Evolutionary conservation across 2,797 vertebrate genomes (phyloP).

Genomic region (Intellagama lesueurii): DNA sequence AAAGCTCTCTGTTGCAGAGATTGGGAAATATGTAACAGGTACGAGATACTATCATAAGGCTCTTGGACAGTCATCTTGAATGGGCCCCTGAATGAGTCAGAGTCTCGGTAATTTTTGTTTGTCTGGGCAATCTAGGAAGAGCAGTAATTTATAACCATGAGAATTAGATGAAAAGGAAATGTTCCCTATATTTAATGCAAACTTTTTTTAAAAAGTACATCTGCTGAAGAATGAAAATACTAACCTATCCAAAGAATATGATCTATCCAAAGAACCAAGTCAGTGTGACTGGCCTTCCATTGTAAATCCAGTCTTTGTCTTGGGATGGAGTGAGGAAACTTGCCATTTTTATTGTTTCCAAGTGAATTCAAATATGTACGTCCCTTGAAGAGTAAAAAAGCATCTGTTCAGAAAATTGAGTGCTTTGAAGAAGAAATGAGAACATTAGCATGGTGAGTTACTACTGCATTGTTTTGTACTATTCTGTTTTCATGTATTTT

Average conservation of each 20-base stretch:
- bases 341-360: constrained; percentile 1
- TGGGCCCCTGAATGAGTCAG: neutral
- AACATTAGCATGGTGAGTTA: constrained; percentile 33
- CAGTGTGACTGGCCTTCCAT: neutral
- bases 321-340: neutral
- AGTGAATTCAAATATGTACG: neutral
- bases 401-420: constrained; percentile 18
- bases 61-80: neutral
- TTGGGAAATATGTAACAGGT: neutral
- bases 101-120: neutral
- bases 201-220: neutral
- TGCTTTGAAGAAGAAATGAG: constrained; percentile 38
- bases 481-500: constrained; percentile 11
- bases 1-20: neutral
- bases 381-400: neutral
- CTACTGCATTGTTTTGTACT: constrained; percentile 47
- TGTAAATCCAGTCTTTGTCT: neutral
- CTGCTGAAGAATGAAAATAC: neutral
- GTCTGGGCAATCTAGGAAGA: neutral
- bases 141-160: neutral
- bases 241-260: too few species aligned
- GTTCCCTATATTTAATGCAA: neutral
- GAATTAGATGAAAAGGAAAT: neutral
- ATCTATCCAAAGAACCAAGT: neutral
- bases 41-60: neutral